Evolutionary conservation across 2,888 invertebrate genomes (phyloP).

Genomic region (Alviniconcha strummeri): DNA sequence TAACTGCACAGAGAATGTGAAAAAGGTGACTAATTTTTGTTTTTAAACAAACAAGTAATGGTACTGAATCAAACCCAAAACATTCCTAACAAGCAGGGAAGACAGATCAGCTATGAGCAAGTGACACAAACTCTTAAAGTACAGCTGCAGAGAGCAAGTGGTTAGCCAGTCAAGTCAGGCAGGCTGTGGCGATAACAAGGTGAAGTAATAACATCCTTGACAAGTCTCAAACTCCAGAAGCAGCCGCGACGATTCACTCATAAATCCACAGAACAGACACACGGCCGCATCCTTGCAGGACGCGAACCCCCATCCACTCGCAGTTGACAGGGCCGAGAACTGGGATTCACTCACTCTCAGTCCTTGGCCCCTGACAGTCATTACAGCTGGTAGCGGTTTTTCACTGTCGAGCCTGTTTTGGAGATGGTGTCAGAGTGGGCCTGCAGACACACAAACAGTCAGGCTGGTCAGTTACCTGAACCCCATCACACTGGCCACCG

Average conservation of each 20-base stretch:
- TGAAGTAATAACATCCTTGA: neutral
- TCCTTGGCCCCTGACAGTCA: slow-evolving; percentile 23
- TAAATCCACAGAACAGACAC: slow-evolving; percentile 10
- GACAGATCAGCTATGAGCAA: neutral
- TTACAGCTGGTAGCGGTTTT: slow-evolving; percentile 64
- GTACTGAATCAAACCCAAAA: too few relatives aligned
- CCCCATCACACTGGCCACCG: too few relatives aligned
- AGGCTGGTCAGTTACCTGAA: too few relatives aligned
- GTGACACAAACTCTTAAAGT: neutral
- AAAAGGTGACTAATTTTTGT: too few relatives aligned
- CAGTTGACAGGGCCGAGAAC: slow-evolving; percentile 14
- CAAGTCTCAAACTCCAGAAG: slow-evolving; percentile 2
- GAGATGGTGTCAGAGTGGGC: slow-evolving; percentile 65
- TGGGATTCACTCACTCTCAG: slow-evolving; percentile 11
- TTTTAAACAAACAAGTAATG: too few relatives aligned
- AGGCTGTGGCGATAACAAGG: neutral
- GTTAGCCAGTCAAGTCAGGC: slow-evolving; percentile 2
- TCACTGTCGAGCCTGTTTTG: slow-evolving; percentile 65
- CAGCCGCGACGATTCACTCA: slow-evolving; percentile 8
- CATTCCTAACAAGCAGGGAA: too few relatives aligned
- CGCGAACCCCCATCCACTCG: slow-evolving; percentile 11
- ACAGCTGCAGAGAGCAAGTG: neutral
- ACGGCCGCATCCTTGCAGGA: slow-evolving; percentile 3
- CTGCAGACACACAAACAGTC: slow-evolving; percentile 46
- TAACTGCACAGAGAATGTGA: too few relatives aligned